Evolutionary conservation across 2,888 invertebrate species (phyloP), one percentile per base, ranked within the genome.

Genomic region (Thereva unica): DNA sequence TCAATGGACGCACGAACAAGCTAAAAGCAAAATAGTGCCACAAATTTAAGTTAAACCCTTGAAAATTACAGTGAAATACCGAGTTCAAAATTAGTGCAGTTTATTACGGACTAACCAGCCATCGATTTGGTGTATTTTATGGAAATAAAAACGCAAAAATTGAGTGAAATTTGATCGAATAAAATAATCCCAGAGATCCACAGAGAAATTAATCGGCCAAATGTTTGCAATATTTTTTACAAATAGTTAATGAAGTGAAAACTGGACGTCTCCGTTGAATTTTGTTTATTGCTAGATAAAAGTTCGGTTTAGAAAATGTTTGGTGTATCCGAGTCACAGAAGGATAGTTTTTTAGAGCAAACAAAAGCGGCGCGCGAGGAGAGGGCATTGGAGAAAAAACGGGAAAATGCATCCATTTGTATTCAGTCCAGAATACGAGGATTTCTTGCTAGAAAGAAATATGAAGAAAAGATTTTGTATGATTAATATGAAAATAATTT

Each of bases 361-460:
- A 92, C 93, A 4, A 95, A 95, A 81, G 91, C 90, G 38, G 95
- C 95, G 9, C 85, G 96, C 68, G 92, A 93, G 78, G 95, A 95
- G 79, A 86, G 96, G 67, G 94, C 93, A 0, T 82, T 89, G 64
- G 95, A 94, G 76, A 92, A 93, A 78, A 87, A 87, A 70, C 86
- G 88, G 69, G 93, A 94, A 74, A 83, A 83, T 71, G 91, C 93
- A 41, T 89, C 89, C 47, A 83, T 87, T 42, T 83, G 85, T 71
- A 87, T 95, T 71, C 94, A 95, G 78, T 85, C 91, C n/a, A 80
- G 84, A 64, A 80, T 91, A 45, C 85, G 90, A 75, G 91, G 91
- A 71, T 93, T 89, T 87, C 81, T 91, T n/a, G 84, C 86, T 3
- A 85, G 91, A 69, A 83, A 82, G 59, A 83, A 82, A 76, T 89